A percentile compares a stretch with the other conserved stretches of the same genome.
Evolutionary conservation across 2,888 invertebrate genomes (phyloP).

Genomic region (Torymus auratus): DNA sequence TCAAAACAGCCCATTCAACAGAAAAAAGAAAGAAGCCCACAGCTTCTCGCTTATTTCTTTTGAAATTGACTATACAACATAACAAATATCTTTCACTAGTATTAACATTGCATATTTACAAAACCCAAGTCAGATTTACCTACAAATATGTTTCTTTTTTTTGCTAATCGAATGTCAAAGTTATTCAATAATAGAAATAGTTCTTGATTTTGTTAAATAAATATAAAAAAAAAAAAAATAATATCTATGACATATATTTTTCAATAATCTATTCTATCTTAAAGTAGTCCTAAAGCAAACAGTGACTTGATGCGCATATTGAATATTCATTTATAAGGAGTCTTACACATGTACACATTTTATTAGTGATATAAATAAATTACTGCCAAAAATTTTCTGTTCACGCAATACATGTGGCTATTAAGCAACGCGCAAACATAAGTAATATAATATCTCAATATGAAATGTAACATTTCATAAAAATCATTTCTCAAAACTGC

Average conservation of each 20-base stretch:
- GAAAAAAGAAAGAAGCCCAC: constrained; percentile 58
- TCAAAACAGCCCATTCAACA: constrained; percentile 57
- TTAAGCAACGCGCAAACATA: constrained; percentile 48
- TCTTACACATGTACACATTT: constrained; percentile 49
- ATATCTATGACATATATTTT: constrained; percentile 44
- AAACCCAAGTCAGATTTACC: constrained; percentile 49
- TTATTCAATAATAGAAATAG: constrained; percentile 39
- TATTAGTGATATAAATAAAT: constrained; percentile 52
- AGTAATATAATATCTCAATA: constrained; percentile 45
- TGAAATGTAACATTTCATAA: constrained; percentile 53
- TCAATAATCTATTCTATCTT: constrained; percentile 54
- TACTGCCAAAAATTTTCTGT: constrained; percentile 38
- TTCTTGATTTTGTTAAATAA: constrained; percentile 49
- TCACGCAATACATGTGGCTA: constrained; percentile 24
- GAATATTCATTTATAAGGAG: constrained; percentile 53
- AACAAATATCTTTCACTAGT: constrained; percentile 53
- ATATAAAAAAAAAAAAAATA: constrained; percentile 54
- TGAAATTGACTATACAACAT: constrained; percentile 51
- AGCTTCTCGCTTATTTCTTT: constrained; percentile 35
- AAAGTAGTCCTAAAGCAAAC: constrained; percentile 49
- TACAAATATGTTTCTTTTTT: constrained; percentile 40
- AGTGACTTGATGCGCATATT: constrained; percentile 52
- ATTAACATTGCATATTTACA: constrained; percentile 59
- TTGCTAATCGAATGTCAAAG: constrained; percentile 39
- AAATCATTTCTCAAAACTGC: constrained; percentile 51